Conservation (phyloP, 2,113 vertebrate species). For the Crotalus horridus region DNA sequence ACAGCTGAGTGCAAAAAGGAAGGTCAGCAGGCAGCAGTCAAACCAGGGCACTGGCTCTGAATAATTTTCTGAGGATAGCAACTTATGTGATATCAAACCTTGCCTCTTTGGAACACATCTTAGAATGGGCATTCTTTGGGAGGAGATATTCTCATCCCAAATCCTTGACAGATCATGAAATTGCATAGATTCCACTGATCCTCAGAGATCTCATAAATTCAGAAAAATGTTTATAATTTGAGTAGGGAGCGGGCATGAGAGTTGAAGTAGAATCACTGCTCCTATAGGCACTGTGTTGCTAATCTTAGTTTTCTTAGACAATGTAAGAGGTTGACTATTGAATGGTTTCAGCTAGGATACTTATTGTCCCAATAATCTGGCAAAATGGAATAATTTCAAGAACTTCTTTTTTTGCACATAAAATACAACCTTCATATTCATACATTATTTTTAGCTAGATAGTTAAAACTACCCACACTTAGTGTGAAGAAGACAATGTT, state of each 20-base stretch:
- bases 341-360: background rate
- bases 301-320: background rate
- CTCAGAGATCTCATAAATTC: background rate
- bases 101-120: background rate
- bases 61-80: too few species aligned
- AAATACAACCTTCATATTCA: background rate
- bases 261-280: background rate
- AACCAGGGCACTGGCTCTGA: background rate
- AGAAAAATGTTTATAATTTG: background rate
- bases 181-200: background rate
- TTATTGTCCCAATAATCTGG: background rate
- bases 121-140: background rate
- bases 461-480: background rate
- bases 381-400: background rate
- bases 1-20: background rate
- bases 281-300: background rate
- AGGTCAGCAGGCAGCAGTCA: background rate
- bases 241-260: background rate
- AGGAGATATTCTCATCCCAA: background rate
- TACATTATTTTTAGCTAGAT: constrained; percentile 47
- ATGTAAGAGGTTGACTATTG: background rate
- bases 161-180: background rate
- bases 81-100: background rate
- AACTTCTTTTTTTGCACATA: background rate
- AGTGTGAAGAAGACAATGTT: constrained; percentile 2